phyloP scores from a whole-genome alignment of 2,113 vertebrate species.

The Antidorcas marsupialis region DNA sequence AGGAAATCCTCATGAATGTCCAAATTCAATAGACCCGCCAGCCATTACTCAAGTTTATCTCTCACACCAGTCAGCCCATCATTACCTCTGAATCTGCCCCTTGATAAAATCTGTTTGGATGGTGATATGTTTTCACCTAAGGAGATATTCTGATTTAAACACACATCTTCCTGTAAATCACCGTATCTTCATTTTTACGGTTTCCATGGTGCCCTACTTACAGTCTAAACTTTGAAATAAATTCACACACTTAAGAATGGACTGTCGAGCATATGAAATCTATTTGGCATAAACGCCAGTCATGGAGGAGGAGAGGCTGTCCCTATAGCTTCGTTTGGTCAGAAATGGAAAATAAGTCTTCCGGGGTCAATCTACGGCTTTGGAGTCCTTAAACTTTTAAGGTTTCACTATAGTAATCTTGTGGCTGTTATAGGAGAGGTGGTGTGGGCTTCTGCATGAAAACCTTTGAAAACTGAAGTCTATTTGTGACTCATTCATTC shows the following conservation, averaged over 20 bases:
- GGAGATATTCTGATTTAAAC: constrained; percentile 67
- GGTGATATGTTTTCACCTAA: constrained; percentile 54
- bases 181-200: constrained; percentile 66
- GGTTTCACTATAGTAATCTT: background rate
- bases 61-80: constrained; percentile 45
- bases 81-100: constrained; percentile 58
- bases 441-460: background rate
- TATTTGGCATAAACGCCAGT: constrained; percentile 60
- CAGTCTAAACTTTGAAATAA: constrained; percentile 63
- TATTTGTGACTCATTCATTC: background rate
- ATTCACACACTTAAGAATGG: constrained; percentile 64
- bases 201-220: constrained; percentile 63
- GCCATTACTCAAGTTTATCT: constrained; percentile 64
- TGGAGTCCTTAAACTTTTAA: constrained; percentile 14
- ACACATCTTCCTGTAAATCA: constrained; percentile 66
- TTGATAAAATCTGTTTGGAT: constrained; percentile 67
- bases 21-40: constrained; percentile 63
- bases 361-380: background rate
- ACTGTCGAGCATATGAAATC: constrained; percentile 42
- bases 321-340: constrained; percentile 7
- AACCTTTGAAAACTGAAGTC: background rate
- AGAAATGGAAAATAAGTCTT: constrained; percentile 47
- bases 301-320: background rate
- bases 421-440: background rate
- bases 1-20: constrained; percentile 65